Evolutionary conservation across 2,888 invertebrate genomes (phyloP), one percentile per base, ranked within the genome.

Genomic region (Athalia rosae): DNA sequence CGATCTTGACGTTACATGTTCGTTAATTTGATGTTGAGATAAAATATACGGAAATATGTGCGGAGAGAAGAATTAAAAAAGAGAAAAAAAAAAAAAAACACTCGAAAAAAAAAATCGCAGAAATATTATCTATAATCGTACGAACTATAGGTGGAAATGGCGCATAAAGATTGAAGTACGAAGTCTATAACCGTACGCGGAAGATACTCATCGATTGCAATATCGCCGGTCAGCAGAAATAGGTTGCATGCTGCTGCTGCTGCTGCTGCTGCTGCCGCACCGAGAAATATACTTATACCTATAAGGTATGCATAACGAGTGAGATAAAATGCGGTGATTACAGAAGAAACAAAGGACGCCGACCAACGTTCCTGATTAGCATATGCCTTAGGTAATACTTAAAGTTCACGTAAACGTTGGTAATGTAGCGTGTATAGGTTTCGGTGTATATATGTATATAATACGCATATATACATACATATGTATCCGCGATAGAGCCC

Each of bases 351-450:
- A 84, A 86, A 87, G 83, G 82, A 58, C 77, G 80, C 63, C 78
- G 50, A 43, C 79, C 81, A 79, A 63, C 64, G 78, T 85, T 83
- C 82, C 81, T 79, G 82, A 86, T 85, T 86, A 85, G 81, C 84
- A 84, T 84, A 82, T 83, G 79, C 82, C 81, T 84, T 85, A 85
- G 71, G 71, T 71, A 45, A 85, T 84, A 83, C 79, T 79, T 71
- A 80, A 78, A 82, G 80, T 82, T 84, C 84, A 85, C 41, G 69
- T 69, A 56, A 69, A 69, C 56, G 69, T 69, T 56, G 64, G 58
- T 56, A 69, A 56, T 58, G 50, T 43, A 28, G 71, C n/a, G 53
- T 53, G 8, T 62, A n/a, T n/a, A 4, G 41, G 8, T 8, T 15
- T 62, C 62, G 8, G 9, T 41, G 41, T 41, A n/a, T n/a, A 56